Evolutionary conservation across 2,797 vertebrate species (phyloP).

Genomic region (Cirrhinus mrigala): DNA sequence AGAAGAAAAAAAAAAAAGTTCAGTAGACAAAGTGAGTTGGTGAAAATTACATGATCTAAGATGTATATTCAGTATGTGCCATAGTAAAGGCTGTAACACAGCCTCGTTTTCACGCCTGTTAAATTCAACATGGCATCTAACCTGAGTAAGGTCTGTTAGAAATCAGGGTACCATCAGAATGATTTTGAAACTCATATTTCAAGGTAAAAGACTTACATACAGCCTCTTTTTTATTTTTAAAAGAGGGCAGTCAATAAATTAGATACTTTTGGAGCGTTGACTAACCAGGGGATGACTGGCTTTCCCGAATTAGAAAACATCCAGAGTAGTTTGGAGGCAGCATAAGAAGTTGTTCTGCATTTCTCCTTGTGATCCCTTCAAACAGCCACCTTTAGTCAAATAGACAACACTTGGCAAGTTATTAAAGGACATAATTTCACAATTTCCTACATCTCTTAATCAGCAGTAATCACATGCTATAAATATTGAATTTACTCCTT

Average conservation of each 20-base stretch:
- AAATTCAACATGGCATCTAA: too few relatives aligned
- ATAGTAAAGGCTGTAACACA: too few relatives aligned
- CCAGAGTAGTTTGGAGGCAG: slow-evolving; percentile 79
- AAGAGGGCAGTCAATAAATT: neutral
- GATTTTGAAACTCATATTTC: neutral
- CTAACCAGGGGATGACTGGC: slow-evolving; percentile 84
- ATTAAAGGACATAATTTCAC: neutral
- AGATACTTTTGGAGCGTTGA: neutral
- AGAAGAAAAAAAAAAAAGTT: too few relatives aligned
- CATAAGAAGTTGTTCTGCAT: slow-evolving; percentile 86
- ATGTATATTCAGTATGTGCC: too few relatives aligned
- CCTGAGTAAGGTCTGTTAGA: neutral
- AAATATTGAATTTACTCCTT: neutral
- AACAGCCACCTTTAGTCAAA: slow-evolving; percentile 83
- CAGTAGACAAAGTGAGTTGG: too few relatives aligned
- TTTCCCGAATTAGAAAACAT: slow-evolving; percentile 86
- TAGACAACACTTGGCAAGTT: neutral
- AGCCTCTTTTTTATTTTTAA: neutral
- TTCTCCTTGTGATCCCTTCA: slow-evolving; percentile 81
- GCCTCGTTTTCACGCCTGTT: too few relatives aligned
- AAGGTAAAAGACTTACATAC: neutral
- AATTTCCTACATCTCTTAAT: neutral
- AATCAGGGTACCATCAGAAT: neutral
- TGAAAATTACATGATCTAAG: too few relatives aligned
- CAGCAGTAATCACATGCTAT: neutral